Evolutionary conservation across 1,140 invertebrate species (phyloP).

Genomic region (Drosophila micromelanica): DNA sequence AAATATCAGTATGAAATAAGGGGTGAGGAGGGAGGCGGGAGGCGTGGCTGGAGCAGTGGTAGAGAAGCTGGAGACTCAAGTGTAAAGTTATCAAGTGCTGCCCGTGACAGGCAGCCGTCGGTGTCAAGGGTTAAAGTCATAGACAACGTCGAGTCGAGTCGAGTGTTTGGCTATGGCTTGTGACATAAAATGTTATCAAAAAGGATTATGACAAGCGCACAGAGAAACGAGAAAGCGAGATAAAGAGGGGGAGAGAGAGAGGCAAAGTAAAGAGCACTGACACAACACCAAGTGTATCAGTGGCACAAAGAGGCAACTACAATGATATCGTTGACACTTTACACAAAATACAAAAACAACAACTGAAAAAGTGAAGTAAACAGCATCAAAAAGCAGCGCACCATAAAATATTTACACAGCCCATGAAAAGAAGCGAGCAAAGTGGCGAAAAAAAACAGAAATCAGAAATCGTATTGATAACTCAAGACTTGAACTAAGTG

Average conservation of each 20-base stretch:
- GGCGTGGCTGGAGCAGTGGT: slow-evolving; percentile 3
- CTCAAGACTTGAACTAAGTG: slow-evolving; percentile 39
- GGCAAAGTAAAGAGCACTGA: not conserved
- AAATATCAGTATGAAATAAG: slow-evolving; percentile 18
- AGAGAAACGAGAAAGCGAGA: slow-evolving; percentile 15
- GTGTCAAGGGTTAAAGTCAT: slow-evolving; percentile 76
- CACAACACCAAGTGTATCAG: slow-evolving; percentile 55
- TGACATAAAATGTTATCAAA: slow-evolving; percentile 81
- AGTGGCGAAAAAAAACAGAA: slow-evolving; percentile 6
- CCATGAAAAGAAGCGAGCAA: slow-evolving; percentile 29
- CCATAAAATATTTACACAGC: slow-evolving; percentile 58
- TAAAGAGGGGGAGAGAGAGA: slow-evolving; percentile 9
- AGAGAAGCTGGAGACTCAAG: slow-evolving; percentile 43
- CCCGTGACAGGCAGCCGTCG: slow-evolving; percentile 42
- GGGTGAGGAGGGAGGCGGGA: not conserved
- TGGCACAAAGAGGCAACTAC: slow-evolving; percentile 57
- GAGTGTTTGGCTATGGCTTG: slow-evolving; percentile 77
- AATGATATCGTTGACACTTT: slow-evolving; percentile 45
- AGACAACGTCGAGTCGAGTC: slow-evolving; percentile 71
- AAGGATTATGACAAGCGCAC: slow-evolving; percentile 74
- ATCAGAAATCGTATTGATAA: slow-evolving; percentile 6
- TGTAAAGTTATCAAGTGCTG: slow-evolving; percentile 78
- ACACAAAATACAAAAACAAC: slow-evolving; percentile 19
- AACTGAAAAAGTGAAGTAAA: too few relatives aligned
- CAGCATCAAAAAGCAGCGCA: slow-evolving; percentile 23